Evolutionary conservation across 2,888 invertebrate genomes (phyloP), one percentile per base, ranked within the genome.

Genomic region (Catonia carolina): DNA sequence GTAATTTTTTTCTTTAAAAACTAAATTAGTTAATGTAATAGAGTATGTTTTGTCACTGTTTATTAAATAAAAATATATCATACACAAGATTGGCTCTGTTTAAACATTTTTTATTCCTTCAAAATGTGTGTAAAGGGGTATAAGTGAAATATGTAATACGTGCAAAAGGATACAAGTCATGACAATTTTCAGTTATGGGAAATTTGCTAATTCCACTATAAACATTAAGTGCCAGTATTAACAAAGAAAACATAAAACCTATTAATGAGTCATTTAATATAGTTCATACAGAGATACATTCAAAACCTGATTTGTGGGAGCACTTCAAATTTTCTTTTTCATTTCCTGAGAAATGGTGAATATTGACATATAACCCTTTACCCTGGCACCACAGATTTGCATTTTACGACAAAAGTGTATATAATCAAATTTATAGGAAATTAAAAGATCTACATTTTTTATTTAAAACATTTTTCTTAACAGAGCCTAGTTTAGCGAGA

Each of bases 381-480:
- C 41, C 39, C 41, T 18, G 22, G 41, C 17, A 41, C 41, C 17
- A 41, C 41, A 17, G 41, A 39, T 18, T 39, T 39, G n/a, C 37
- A 14, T 15, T 15, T 14, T n/a, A 3, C n/a, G n/a, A n/a, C n/a
- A n/a, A n/a, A n/a, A n/a, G n/a, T n/a, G n/a, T n/a, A n/a, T n/a
- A n/a, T n/a, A n/a, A n/a, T n/a, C n/a, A n/a, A n/a, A n/a, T n/a
- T n/a, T n/a, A n/a, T n/a, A n/a, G n/a, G n/a, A n/a, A n/a, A n/a
- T n/a, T n/a, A n/a, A n/a, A n/a, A n/a, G n/a, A n/a, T n/a, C n/a
- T n/a, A n/a, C n/a, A n/a, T n/a, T n/a, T n/a, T n/a, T n/a, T n/a
- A n/a, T n/a, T n/a, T n/a, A n/a, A n/a, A n/a, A n/a, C n/a, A n/a
- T n/a, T n/a, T n/a, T n/a, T n/a, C n/a, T n/a, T n/a, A n/a, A n/a